Base-by-base conservation (phyloP, 2,888 invertebrate genomes). In the Hypena proboscidalis region DNA sequence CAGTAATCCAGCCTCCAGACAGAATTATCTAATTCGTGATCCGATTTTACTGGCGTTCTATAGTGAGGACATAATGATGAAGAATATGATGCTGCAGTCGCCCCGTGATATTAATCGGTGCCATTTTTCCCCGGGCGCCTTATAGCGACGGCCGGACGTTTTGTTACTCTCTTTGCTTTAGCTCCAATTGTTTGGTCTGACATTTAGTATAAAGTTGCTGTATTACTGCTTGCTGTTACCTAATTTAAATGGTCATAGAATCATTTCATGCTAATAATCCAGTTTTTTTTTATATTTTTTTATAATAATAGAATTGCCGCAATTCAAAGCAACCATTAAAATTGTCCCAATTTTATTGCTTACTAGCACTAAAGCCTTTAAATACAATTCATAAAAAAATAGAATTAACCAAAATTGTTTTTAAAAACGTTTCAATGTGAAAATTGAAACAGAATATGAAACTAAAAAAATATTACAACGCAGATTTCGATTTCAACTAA, bases 51-150 rank as follows among this genome's bases (percentile, higher is more conserved):
- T 74, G 74, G 67, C 71, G 69, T 39, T 45, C 47, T 80, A 77
- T 83, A 83, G 86, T 83, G 83, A 85, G 83, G 71, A 76, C 75
- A 77, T 85, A 80, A 86, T 85, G 85, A 85, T 86, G 87, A 88
- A 84, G 84, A 86, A 83, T 80, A 83, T 79, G 78, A 79, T 74
- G 79, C 77, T 77, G 75, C 73, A 69, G 74, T 70, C 75, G 42
- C 42, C 13, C 27, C 59, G 23, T 44, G 63, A 66, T 79, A 81
- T 80, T 78, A 80, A 83, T 82, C 74, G 80, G 43, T 35, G 63
- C 67, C 61, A 79, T 83, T 77, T 80, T 74, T 80, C 76, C 64
- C 49, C 51, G 52, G 40, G 44, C 62, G 57, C 57, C 50, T 58
- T 55, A 58, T 55, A 47, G 35, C 6, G 23, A 29, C 36, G 47